Evolutionary conservation across 2,888 invertebrate species (phyloP).

Genomic region (Campoplex capitator): DNA sequence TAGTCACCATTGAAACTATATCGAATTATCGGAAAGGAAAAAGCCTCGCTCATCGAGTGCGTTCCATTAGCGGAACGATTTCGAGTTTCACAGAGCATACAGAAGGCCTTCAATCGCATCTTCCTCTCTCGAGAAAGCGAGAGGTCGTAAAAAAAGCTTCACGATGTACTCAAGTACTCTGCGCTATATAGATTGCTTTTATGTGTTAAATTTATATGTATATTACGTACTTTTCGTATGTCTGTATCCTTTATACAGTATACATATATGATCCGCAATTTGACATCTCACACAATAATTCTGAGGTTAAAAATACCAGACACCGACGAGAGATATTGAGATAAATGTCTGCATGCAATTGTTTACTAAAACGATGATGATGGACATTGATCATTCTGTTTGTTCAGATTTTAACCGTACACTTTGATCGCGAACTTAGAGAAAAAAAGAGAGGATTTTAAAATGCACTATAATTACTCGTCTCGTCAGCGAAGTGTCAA

Average conservation of each 20-base stretch:
- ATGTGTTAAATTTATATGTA: conserved; percentile 30
- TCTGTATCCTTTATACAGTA: conserved; percentile 17
- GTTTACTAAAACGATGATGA: conserved; percentile 61
- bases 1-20: conserved; percentile 56
- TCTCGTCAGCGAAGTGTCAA: conserved; percentile 7
- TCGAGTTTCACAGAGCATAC: conserved; percentile 56
- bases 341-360: conserved; percentile 42
- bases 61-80: conserved; percentile 70
- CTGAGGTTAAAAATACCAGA: conserved; percentile 26
- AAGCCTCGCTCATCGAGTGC: conserved; percentile 62
- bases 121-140: conserved; percentile 49
- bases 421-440: neutral
- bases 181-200: conserved; percentile 56
- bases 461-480: conserved; percentile 14
- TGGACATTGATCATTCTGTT: conserved; percentile 58
- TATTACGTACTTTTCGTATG: neutral
- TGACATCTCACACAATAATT: conserved; percentile 29
- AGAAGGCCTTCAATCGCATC: conserved; percentile 56
- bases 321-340: conserved; percentile 31
- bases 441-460: neutral
- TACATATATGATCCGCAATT: conserved; percentile 36
- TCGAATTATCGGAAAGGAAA: conserved; percentile 63
- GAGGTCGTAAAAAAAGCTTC: conserved; percentile 70
- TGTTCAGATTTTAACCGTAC: conserved; percentile 9
- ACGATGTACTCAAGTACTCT: conserved; percentile 64